phyloP scores from a whole-genome alignment of 2,797 vertebrate genomes.

The Varecia variegata region DNA sequence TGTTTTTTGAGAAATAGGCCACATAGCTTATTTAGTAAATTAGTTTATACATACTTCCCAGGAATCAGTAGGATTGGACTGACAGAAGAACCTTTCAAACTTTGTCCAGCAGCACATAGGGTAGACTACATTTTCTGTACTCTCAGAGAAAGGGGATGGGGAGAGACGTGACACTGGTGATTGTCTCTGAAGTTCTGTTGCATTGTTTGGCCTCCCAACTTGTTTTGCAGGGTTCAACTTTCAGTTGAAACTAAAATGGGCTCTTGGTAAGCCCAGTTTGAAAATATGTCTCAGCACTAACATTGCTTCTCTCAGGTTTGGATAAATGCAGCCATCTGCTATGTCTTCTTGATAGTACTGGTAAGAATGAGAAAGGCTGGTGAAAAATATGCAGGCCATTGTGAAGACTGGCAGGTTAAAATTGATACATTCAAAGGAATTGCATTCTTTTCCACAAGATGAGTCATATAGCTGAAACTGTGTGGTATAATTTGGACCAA shows the following conservation, averaged over 20 bases:
- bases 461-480: constrained; percentile 30
- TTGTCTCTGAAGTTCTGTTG: constrained; percentile 40
- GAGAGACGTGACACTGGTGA: not conserved
- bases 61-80: not conserved
- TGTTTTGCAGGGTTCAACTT: not conserved
- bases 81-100: not conserved
- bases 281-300: constrained; percentile 16
- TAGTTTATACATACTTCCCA: not conserved
- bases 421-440: not conserved
- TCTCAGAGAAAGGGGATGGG: not conserved
- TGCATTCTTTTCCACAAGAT: not conserved
- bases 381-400: not conserved
- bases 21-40: not conserved
- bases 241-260: constrained; percentile 11
- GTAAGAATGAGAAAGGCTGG: not conserved
- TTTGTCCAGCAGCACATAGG: not conserved
- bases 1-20: constrained; percentile 27
- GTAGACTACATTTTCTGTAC: not conserved
- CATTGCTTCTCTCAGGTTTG: not conserved
- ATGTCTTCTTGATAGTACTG: not conserved
- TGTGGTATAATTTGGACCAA: not conserved
- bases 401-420: not conserved
- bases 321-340: not conserved
- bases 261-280: constrained; percentile 16
- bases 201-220: not conserved